A percentile compares a stretch with the other conserved stretches of the same genome.
Evolutionary conservation across 2,797 vertebrate genomes (phyloP).

Genomic region (Chaetodon trifasciatus): DNA sequence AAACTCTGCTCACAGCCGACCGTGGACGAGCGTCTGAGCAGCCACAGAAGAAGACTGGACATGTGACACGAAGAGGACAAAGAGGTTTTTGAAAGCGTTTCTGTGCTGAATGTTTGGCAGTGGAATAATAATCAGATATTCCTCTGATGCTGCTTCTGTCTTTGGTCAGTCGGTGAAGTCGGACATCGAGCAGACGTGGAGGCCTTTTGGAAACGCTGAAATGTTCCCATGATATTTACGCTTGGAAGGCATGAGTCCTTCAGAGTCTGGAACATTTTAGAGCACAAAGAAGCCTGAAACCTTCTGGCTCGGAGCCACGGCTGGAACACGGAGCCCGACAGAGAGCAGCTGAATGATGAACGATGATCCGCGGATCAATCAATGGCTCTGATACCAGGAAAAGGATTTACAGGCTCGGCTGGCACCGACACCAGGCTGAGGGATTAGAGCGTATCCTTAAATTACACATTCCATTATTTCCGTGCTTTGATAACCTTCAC

Average conservation of each 20-base stretch:
- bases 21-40: no score
- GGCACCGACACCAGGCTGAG: background rate
- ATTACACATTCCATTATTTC: slow-evolving; percentile 68
- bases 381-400: slow-evolving; percentile 52
- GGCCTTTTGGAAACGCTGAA: slow-evolving; percentile 31
- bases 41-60: no score
- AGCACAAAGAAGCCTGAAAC: slow-evolving; percentile 31
- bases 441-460: slow-evolving; percentile 58
- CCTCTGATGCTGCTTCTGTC: slow-evolving; percentile 20
- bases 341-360: slow-evolving; percentile 41
- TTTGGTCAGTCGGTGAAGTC: slow-evolving; percentile 19
- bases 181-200: slow-evolving; percentile 42
- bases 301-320: slow-evolving; percentile 40
- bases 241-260: slow-evolving; percentile 39
- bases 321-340: slow-evolving; percentile 41
- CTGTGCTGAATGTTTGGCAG: background rate
- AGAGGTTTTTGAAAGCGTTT: slow-evolving; percentile 12
- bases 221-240: slow-evolving; percentile 34
- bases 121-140: slow-evolving; percentile 26
- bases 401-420: slow-evolving; percentile 44
- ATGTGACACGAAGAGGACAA: background rate
- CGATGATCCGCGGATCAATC: slow-evolving; percentile 61
- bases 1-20: no score
- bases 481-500: slow-evolving; percentile 42
- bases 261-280: slow-evolving; percentile 56